Base-by-base conservation (phyloP, 1,140 invertebrate genomes). In the Hycleus cichorii region DNA sequence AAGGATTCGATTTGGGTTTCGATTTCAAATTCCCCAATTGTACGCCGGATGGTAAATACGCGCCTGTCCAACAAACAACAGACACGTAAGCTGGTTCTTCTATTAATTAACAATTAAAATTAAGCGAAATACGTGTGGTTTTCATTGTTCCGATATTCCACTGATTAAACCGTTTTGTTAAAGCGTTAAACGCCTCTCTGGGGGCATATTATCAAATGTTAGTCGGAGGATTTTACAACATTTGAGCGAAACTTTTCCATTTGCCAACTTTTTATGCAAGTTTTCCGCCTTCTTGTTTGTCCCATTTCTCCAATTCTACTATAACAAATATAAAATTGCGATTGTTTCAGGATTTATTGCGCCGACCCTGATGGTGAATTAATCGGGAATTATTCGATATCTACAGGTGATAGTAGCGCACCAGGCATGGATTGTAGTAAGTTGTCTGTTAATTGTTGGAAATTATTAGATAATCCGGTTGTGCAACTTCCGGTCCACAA, bases 381-480 rank as follows among this genome's bases (percentile, higher is more conserved):
- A 57, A 76, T 84, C 52, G 73, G 70, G 40, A 55, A 76, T 47
- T 81, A 75, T 63, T 65, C 64, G 59, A 72, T 74, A 32, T 7
- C 32, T 5, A 4, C 7, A 0, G 7, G 55, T 18, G 68, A 67
- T 11, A 58, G 70, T 40, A 67, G 70, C 0, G 53, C 58, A 0
- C 68, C 74, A 39, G 73, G 70, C 6, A 83, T 83, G 77, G 68
- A 83, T 69, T 84, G 82, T 65, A 80, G 81, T 82, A 72, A 78
- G 80, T 77, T 45, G 49, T 47, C 44, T 38, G 42, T 47, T 56
- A 49, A 32, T 32, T 5, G 32, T 32, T 32, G 32, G 2, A 5
- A 32, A 32, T 32, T 32, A 7, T 32, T 7, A 32, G 4, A 32
- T 18, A 7, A 32, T 32, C 32, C 32, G 32, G 4, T 32, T 32